Evolutionary conservation across 23 tunicate genomes (phyloP).

Genomic region (Ciona savignyi): DNA sequence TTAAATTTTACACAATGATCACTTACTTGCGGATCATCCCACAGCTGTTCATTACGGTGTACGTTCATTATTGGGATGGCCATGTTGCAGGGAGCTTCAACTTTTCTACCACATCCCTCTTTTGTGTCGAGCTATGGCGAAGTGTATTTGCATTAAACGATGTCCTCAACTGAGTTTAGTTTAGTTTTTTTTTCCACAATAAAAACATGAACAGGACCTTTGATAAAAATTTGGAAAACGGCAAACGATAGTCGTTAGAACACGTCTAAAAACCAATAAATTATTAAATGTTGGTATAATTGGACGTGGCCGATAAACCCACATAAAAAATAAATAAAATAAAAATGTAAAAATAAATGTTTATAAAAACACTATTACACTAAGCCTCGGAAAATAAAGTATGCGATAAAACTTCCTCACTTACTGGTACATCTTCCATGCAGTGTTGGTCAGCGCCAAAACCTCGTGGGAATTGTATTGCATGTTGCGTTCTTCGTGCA

Average conservation of each 20-base stretch:
- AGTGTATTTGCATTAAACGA: not conserved
- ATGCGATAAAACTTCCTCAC: not conserved
- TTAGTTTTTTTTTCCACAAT: too few species aligned
- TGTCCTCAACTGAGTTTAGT: not conserved
- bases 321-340: too few species aligned
- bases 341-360: too few species aligned
- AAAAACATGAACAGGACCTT: too few species aligned
- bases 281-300: too few species aligned
- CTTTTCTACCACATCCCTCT: not conserved
- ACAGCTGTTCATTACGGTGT: constrained; percentile 49
- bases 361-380: not conserved
- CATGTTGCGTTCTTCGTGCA: constrained; percentile 30
- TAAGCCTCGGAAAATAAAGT: not conserved
- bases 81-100: constrained; percentile 26
- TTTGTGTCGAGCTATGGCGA: too few species aligned
- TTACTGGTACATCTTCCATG: constrained; percentile 37
- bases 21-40: constrained; percentile 54
- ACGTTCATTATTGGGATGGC: constrained; percentile 30
- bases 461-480: constrained; percentile 48
- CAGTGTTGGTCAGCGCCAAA: constrained; percentile 48
- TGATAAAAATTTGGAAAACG: too few species aligned
- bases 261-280: too few species aligned
- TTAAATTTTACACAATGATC: too few species aligned
- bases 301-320: too few species aligned
- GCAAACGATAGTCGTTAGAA: too few species aligned